Percentiles rank a stretch among this genome's conserved stretches.
These are phyloP conservation scores for Xestia c-nigrum DNA, from an alignment of 2,888 invertebrate species.

Conservation along the genomic window DNA sequence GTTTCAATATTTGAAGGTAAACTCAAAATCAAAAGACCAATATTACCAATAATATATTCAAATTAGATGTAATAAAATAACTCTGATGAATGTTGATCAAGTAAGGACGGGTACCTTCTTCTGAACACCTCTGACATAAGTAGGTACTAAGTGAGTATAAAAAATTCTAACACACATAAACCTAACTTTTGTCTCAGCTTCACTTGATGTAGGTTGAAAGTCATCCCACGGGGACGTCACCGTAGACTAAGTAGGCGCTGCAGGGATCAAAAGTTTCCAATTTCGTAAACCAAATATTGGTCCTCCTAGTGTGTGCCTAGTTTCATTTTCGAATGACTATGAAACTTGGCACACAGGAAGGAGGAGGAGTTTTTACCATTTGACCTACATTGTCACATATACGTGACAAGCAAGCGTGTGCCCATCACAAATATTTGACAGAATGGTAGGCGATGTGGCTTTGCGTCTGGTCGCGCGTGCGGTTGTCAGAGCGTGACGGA, in stretches of 20 bases:
- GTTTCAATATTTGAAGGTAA: constrained; percentile 15
- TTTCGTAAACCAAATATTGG: background rate
- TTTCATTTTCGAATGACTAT: background rate
- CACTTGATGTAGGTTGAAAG: background rate
- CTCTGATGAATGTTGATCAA: background rate
- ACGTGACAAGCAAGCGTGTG: too few relatives aligned
- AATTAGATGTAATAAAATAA: background rate
- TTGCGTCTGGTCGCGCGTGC: too few relatives aligned
- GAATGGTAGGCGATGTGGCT: too few relatives aligned
- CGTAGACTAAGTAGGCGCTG: background rate
- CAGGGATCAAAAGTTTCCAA: background rate
- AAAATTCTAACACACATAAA: background rate
- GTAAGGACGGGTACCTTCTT: background rate
- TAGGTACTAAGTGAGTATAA: background rate
- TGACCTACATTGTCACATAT: too few relatives aligned
- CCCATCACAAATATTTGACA: too few relatives aligned
- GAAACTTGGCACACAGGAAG: too few relatives aligned
- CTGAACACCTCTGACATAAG: background rate
- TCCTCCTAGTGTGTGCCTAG: too few relatives aligned
- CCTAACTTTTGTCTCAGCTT: background rate
- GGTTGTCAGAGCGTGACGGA: background rate
- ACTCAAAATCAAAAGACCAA: constrained; percentile 1
- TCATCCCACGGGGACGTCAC: background rate
- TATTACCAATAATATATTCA: background rate
- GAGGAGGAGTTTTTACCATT: too few relatives aligned